These are phyloP conservation scores for Campoletis sonorensis DNA, from an alignment of 1,140 invertebrate species.

Conservation along the genomic window DNA sequence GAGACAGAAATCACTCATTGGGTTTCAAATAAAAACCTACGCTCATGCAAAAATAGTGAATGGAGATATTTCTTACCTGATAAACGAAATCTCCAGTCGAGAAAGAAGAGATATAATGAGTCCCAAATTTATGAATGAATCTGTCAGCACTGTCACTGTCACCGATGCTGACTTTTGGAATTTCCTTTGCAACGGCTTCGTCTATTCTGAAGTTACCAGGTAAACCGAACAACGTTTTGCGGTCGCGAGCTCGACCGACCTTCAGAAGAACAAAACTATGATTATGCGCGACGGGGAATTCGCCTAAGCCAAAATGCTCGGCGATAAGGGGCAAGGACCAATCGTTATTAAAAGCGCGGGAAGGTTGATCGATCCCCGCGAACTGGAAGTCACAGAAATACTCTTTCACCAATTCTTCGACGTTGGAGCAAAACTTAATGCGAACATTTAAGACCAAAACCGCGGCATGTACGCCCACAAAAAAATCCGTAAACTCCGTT, in stretches of 20 bases:
- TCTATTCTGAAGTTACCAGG: conserved; percentile 79
- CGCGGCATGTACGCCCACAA: no score
- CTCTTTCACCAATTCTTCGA: conserved; percentile 86
- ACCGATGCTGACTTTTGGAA: conserved; percentile 82
- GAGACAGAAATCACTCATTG: no score
- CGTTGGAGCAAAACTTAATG: conserved; percentile 93
- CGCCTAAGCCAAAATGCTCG: conserved; percentile 88
- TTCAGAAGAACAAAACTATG: conserved; percentile 89
- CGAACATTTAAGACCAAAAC: conserved; percentile 88
- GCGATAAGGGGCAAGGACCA: conserved; percentile 89
- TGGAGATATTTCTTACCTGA: conserved; percentile 78
- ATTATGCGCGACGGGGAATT: conserved; percentile 86
- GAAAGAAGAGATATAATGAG: conserved; percentile 90
- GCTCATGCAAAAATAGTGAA: no score
- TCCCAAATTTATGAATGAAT: conserved; percentile 89
- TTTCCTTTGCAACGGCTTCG: conserved; percentile 81
- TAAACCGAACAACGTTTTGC: conserved; percentile 79
- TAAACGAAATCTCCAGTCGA: conserved; percentile 91
- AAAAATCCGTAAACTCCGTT: no score
- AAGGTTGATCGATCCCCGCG: conserved; percentile 86
- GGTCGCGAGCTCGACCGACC: conserved; percentile 84
- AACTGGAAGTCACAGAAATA: conserved; percentile 91
- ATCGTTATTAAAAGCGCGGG: conserved; percentile 88
- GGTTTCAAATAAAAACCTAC: no score
- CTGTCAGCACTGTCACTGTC: conserved; percentile 84